Conservation (phyloP, 2,797 vertebrate species). For the Loris lydekkerianus region DNA sequence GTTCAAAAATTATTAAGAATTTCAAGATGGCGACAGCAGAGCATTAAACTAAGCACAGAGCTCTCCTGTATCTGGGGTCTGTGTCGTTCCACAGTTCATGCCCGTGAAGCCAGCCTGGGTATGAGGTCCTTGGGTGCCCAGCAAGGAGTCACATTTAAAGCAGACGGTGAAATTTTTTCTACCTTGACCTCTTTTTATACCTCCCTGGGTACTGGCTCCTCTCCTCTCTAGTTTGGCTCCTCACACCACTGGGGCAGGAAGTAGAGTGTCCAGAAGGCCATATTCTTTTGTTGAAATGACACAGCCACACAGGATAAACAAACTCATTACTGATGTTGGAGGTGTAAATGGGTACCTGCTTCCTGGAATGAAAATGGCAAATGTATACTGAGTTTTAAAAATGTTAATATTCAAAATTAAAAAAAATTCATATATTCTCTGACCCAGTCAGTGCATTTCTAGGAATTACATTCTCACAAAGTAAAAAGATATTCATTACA, state of each 20-base stretch:
- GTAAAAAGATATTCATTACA: slow-evolving; percentile 32
- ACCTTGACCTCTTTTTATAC: neutral
- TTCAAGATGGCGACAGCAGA: neutral
- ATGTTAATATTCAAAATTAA: neutral
- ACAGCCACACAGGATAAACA: neutral
- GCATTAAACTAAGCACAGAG: neutral
- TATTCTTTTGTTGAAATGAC: slow-evolving; percentile 33
- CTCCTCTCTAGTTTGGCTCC: neutral
- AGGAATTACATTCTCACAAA: slow-evolving; percentile 41
- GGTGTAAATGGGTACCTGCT: slow-evolving; percentile 14
- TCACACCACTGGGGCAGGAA: neutral
- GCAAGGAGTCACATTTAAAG: neutral
- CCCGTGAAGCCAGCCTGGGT: neutral
- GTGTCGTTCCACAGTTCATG: neutral
- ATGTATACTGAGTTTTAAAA: slow-evolving; percentile 38
- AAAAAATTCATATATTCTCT: slow-evolving; percentile 29
- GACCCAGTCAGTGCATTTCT: slow-evolving; percentile 24
- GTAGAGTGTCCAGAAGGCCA: neutral
- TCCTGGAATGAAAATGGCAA: slow-evolving; percentile 40
- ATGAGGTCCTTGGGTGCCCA: neutral
- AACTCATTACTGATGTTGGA: neutral
- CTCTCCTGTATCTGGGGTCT: neutral
- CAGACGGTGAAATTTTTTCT: neutral
- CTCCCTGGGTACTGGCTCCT: neutral
- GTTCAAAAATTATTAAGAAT: slow-evolving; percentile 34